Evolutionary conservation across 2,797 vertebrate genomes (phyloP), one percentile per base, ranked within the genome.

Genomic region (Anguilla marmorata): DNA sequence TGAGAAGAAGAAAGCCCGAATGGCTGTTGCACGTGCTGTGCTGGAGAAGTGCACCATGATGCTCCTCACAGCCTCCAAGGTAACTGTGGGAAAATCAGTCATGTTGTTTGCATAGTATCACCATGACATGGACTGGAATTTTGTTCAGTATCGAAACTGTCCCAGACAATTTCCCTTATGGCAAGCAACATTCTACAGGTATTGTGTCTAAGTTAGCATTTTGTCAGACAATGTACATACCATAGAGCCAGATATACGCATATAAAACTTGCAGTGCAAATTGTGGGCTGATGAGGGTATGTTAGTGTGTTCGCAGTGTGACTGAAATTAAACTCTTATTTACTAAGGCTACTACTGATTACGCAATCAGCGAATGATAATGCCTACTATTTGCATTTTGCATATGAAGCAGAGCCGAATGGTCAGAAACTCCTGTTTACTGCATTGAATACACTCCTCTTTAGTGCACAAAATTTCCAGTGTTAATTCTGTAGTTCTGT

Each of bases 1-100:
- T 91, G 99, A 99, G 93, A 99, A 98, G 95, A 98, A 99, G 94
- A 99, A 99, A 92, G 98, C 98, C 8, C 96, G 96, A 90, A 99
- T 99, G 98, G 98, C 98, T 84, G 98, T 98, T 37, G 97, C 98
- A 72, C 95, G 99, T 89, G 97, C 98, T 0, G 97, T 99, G 90
- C 96, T 99, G 91, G 99, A 99, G 94, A 99, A 99, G 92, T 99
- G 99, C 91, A 99, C 99, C 52, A 99, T 99, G 99, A 99, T 99
- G 98, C 98, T 99, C 69, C 96, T 99, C 88, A 99, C 99, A 84
- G 98, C 99, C 89, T 99, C 99, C 85, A 99, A 99, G 97, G 99
- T 99, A 94, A 85, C 8, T 48, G 12, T 21, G 3, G 41, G 41
- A 9, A 50, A 82, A 48, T 11, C 6, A 50, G 19, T 11, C 21